Conservation (phyloP, 2,888 invertebrate genomes). For the Polydrusus pterygomalis region DNA sequence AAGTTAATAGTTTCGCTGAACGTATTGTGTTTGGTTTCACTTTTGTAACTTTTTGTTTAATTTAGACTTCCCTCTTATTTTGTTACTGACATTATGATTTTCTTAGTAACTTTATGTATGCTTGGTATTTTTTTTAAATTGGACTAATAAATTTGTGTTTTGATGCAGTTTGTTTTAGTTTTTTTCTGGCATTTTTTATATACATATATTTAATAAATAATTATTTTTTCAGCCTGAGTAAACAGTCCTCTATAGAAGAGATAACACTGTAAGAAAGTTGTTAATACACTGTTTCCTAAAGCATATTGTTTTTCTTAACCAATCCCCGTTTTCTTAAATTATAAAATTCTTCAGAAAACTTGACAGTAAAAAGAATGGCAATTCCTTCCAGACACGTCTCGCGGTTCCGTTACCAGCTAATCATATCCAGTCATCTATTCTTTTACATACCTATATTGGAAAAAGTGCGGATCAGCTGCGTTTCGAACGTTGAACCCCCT, state of each 20-base stretch:
- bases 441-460: no score
- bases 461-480: no score
- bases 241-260: constrained; percentile 37
- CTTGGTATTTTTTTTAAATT: constrained; percentile 26
- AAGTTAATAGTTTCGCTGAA: constrained; percentile 57
- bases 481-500: no score
- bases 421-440: no score
- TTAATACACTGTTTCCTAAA: constrained; percentile 31
- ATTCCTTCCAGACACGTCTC: no score
- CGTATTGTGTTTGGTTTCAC: constrained; percentile 39
- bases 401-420: no score
- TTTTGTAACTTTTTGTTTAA: constrained; percentile 1
- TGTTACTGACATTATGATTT: constrained; percentile 15
- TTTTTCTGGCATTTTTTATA: constrained; percentile 21
- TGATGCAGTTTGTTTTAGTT: constrained; percentile 26
- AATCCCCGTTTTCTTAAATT: neutral
- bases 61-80: constrained; percentile 31
- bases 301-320: constrained; percentile 18
- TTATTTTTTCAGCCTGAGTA: constrained; percentile 51
- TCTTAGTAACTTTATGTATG: constrained; percentile 10
- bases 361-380: no score
- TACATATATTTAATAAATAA: constrained; percentile 8
- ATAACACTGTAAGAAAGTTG: constrained; percentile 34
- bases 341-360: no score
- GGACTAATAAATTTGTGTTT: constrained; percentile 34